phyloP scores from a whole-genome alignment of 2,113 vertebrate genomes.

The Nematolebias whitei region DNA sequence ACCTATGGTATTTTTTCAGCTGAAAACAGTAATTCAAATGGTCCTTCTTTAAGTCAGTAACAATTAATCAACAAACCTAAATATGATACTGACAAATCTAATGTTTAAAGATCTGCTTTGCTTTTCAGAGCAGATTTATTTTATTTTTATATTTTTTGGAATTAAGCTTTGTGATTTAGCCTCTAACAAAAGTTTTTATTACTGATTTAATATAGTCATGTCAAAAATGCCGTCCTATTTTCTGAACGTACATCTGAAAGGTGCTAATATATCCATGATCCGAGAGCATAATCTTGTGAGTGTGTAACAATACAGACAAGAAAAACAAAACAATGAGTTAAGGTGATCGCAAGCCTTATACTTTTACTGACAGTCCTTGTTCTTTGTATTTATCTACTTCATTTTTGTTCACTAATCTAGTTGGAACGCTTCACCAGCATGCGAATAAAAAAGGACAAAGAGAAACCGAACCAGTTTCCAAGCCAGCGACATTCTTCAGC shows the following conservation, averaged over 20 bases:
- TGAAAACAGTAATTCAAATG: too few species aligned
- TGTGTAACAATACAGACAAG: not conserved
- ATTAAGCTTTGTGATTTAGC: not conserved
- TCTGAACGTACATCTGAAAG: conserved; percentile 12
- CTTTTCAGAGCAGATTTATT: not conserved
- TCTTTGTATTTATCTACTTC: conserved; percentile 2
- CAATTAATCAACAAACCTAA: too few species aligned
- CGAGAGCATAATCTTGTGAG: not conserved
- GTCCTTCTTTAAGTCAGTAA: too few species aligned
- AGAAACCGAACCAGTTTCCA: conserved; percentile 74
- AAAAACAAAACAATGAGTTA: not conserved
- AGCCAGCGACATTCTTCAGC: conserved; percentile 84
- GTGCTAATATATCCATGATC: conserved; percentile 5
- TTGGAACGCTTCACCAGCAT: conserved; percentile 93
- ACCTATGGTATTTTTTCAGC: too few species aligned
- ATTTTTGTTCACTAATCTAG: conserved; percentile 67
- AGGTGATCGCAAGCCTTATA: not conserved
- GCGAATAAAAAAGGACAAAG: conserved; percentile 91
- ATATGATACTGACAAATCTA: not conserved
- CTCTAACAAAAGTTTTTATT: not conserved
- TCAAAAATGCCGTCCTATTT: not conserved
- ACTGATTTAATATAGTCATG: not conserved
- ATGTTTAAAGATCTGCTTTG: not conserved
- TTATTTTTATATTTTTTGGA: too few species aligned
- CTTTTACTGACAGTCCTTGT: conserved; percentile 3